Evolutionary conservation across 2,797 vertebrate species (phyloP).

Genomic region (Coregonus suidteri): DNA sequence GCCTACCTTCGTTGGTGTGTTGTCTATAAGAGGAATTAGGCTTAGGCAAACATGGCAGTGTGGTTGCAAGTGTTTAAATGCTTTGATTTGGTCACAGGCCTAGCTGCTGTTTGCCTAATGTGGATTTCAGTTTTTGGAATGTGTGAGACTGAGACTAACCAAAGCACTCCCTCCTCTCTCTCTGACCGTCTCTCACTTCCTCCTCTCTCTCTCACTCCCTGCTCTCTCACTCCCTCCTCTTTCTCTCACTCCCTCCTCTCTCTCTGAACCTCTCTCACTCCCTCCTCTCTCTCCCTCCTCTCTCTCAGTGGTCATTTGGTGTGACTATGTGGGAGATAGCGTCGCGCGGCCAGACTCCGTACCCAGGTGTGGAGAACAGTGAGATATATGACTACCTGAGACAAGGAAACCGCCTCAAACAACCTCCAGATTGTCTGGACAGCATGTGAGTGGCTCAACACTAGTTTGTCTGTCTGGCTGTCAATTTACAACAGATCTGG

Average conservation of each 20-base stretch:
- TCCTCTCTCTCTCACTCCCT: neutral
- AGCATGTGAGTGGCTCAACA: constrained; percentile 78
- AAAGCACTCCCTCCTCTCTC: neutral
- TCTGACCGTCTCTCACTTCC: neutral
- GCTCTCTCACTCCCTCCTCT: neutral
- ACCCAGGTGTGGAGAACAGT: constrained; percentile 92
- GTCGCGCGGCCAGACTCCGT: constrained; percentile 89
- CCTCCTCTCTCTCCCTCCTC: neutral
- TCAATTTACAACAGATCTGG: no score
- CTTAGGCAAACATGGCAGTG: constrained; percentile 7
- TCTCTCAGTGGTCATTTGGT: constrained; percentile 88
- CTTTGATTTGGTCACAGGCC: neutral
- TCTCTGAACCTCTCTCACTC: neutral
- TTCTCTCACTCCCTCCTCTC: neutral
- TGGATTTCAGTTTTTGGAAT: constrained; percentile 27
- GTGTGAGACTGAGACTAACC: neutral
- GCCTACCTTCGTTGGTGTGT: neutral
- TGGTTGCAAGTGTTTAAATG: constrained; percentile 1
- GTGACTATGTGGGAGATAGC: constrained; percentile 97
- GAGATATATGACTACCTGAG: constrained; percentile 93
- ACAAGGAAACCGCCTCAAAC: constrained; percentile 90
- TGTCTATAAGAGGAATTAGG: constrained; percentile 11
- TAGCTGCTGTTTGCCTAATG: constrained; percentile 23
- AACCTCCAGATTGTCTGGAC: constrained; percentile 90
- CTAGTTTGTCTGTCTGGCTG: neutral